These are phyloP conservation scores for Micromys minutus DNA, from an alignment of 2,113 vertebrate genomes.

Conservation along the genomic window DNA sequence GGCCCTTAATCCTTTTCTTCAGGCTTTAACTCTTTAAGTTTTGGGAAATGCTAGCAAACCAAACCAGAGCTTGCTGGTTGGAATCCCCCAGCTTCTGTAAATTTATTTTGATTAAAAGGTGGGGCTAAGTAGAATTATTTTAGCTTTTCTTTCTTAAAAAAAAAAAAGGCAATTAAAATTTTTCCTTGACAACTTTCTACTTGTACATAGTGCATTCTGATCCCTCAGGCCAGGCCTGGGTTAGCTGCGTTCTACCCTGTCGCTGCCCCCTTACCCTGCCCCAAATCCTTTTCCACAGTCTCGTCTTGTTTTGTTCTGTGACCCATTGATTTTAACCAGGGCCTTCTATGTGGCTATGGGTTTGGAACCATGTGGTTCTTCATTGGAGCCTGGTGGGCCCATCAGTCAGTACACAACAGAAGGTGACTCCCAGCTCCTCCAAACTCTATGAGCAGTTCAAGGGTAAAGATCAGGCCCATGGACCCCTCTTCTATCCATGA, in stretches of 20 bases:
- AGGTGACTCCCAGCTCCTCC: background rate
- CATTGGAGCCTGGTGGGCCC: no score
- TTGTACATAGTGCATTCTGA: background rate
- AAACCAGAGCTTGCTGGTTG: background rate
- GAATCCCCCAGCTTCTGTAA: background rate
- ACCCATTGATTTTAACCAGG: background rate
- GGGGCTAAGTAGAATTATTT: conserved; percentile 36
- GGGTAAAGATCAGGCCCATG: background rate
- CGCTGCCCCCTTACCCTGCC: background rate
- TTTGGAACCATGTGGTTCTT: background rate
- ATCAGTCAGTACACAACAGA: background rate
- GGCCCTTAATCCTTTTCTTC: conserved; percentile 19
- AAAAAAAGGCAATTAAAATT: background rate
- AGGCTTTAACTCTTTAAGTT: conserved; percentile 12
- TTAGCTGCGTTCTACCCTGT: background rate
- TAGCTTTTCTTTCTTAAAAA: background rate
- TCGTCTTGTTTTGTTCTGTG: background rate
- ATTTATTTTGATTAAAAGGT: conserved; percentile 25
- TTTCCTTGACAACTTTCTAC: background rate
- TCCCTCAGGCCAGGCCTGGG: background rate
- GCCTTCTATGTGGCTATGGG: background rate
- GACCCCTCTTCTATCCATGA: background rate
- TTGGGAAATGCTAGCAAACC: background rate
- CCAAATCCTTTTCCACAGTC: background rate
- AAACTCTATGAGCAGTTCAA: background rate